These are phyloP conservation scores for Balaeniceps rex DNA, from an alignment of 2,113 vertebrate genomes.

Conservation along the genomic window DNA sequence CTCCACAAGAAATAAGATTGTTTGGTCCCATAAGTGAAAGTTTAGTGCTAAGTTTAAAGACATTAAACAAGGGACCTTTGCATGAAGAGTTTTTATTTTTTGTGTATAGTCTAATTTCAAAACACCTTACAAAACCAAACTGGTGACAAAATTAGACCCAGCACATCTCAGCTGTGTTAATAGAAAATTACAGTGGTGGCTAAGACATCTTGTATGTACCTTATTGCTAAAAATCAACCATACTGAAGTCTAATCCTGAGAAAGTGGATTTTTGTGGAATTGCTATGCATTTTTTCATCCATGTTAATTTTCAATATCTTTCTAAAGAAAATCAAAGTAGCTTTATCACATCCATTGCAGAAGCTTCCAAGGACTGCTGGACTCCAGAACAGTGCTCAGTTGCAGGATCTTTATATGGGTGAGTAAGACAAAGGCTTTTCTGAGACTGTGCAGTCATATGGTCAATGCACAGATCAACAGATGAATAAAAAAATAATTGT, in stretches of 20 bases:
- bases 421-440: background rate
- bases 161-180: background rate
- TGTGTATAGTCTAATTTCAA: background rate
- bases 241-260: background rate
- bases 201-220: background rate
- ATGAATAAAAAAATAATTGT: background rate
- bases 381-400: background rate
- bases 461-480: background rate
- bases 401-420: background rate
- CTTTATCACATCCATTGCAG: background rate
- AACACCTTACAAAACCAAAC: background rate
- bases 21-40: background rate
- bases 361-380: background rate
- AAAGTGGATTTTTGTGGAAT: background rate
- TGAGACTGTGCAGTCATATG: background rate
- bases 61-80: background rate
- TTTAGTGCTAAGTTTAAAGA: background rate
- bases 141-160: background rate
- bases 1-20: background rate
- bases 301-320: background rate
- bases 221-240: background rate
- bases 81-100: background rate
- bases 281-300: background rate
- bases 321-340: background rate
- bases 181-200: background rate